Base-by-base conservation (phyloP, 2,113 vertebrate species). In the Corythoichthys haematopterus region DNA sequence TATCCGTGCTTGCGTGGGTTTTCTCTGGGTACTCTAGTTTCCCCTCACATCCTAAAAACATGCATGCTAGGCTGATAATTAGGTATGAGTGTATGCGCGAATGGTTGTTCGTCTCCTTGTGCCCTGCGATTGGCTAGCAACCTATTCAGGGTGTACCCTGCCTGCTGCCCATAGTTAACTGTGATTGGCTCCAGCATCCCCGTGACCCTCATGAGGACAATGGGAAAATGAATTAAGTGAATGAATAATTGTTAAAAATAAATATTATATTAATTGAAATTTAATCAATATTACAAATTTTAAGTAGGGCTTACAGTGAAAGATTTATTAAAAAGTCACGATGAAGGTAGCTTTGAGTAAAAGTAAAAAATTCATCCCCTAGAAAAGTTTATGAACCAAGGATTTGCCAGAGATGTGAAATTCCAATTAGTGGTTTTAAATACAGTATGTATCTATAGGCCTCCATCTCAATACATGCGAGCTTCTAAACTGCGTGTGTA, bases 401-500 rank as follows among this genome's bases (percentile, higher is more conserved):
- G 68, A 78, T 71, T 70, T 68, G 71, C 72, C 35, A 65, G 68
- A 73, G 80, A 82, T 75, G 76, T 76, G 63, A 87, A 78, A 85
- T 84, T 85, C 80, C 84, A 85, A 89, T 88, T 83, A 90, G 89
- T 86, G 82, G 77, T 82, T 79, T 78, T 80, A 78, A 16, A 43
- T 43, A 8, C 40, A 28, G 20, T 28, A 43, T 43, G 35, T 38
- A 33, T 33, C 64, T 40, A 28, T 33, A 74, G 65, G 81, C 85
- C 80, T 65, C 79, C 64, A 87, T 85, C 87, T 88, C 43, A 88
- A 89, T 56, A 88, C 89, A 90, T 87, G 88, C 84, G 85, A 88
- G 77, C 69, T 35, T 66, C 70, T 64, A 87, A 87, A 82, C 70
- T 68, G 61, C 69, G 81, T 71, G 59, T 43, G 40, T 2, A 8